A percentile compares a stretch with the other conserved stretches of the same genome.
phyloP scores from a whole-genome alignment of 2,797 vertebrate genomes.

The Pteropus rufus region DNA sequence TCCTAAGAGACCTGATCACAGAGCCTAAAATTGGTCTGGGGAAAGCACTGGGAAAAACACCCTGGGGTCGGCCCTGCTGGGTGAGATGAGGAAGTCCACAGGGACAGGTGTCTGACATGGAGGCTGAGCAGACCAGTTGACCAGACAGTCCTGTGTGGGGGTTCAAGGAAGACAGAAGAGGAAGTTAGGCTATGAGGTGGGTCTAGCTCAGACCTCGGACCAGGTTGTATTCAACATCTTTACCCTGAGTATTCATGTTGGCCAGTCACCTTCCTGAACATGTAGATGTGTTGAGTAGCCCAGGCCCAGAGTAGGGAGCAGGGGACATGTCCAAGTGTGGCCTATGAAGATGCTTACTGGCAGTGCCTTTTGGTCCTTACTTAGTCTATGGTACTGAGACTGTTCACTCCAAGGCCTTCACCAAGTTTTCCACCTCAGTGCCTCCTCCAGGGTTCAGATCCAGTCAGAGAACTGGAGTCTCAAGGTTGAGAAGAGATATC shows the following conservation, averaged over 20 bases:
- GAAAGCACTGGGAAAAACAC: constrained; percentile 75
- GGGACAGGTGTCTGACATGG: constrained; percentile 32
- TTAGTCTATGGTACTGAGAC: neutral
- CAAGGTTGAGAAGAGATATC: neutral
- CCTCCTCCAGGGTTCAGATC: neutral
- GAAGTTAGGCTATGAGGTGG: neutral
- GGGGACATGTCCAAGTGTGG: neutral
- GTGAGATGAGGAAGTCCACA: constrained; percentile 32
- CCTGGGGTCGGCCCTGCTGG: neutral
- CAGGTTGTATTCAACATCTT: neutral
- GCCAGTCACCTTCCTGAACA: neutral
- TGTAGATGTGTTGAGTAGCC: neutral
- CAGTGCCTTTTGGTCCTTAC: neutral
- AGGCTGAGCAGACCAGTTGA: constrained; percentile 8
- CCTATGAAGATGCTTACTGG: neutral
- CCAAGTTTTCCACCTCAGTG: neutral
- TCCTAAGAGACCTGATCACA: constrained; percentile 58
- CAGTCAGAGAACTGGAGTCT: neutral
- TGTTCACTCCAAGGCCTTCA: neutral
- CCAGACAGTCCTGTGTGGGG: neutral
- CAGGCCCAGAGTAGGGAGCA: neutral
- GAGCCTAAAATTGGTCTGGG: constrained; percentile 60
- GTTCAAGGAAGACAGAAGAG: neutral
- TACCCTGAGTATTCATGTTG: neutral
- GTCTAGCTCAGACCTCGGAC: neutral